phyloP scores from a whole-genome alignment of 2,797 vertebrate genomes.

The Aulostomus chinensis region DNA sequence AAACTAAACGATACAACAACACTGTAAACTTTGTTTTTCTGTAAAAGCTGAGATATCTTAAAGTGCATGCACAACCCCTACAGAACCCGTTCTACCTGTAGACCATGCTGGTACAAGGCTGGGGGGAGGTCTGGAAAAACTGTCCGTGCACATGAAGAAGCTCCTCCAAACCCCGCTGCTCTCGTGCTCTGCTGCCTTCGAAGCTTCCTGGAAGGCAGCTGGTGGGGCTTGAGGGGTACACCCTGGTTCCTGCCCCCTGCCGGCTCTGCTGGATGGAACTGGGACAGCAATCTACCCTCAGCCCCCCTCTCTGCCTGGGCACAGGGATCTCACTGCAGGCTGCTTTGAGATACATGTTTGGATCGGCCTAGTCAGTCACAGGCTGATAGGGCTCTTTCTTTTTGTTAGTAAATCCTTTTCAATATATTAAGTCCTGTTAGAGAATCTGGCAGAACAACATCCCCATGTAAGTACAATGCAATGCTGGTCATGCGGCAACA shows the following conservation, averaged over 20 bases:
- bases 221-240: slow-evolving; percentile 43
- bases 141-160: slow-evolving; percentile 37
- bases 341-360: slow-evolving; percentile 73
- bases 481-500: slow-evolving; percentile 36
- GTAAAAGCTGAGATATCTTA: too few species aligned
- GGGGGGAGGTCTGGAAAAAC: slow-evolving; percentile 35
- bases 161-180: slow-evolving; percentile 42
- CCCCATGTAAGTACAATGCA: slow-evolving; percentile 43
- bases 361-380: slow-evolving; percentile 22
- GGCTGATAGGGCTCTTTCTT: slow-evolving; percentile 34
- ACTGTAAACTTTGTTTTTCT: too few species aligned
- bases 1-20: too few species aligned
- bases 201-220: slow-evolving; percentile 37
- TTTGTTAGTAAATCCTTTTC: slow-evolving; percentile 46
- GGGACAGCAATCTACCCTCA: slow-evolving; percentile 51
- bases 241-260: slow-evolving; percentile 44
- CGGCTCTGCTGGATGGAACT: slow-evolving; percentile 53
- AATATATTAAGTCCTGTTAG: slow-evolving; percentile 51
- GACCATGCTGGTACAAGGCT: slow-evolving; percentile 49
- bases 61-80: slow-evolving; percentile 1
- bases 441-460: slow-evolving; percentile 31
- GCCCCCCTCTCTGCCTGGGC: slow-evolving; percentile 63
- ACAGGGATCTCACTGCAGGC: slow-evolving; percentile 64
- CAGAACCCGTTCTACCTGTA: slow-evolving; percentile 65
- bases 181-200: slow-evolving; percentile 34